Evolutionary conservation across 2,888 invertebrate species (phyloP), one percentile per base, ranked within the genome.

Genomic region (Lapara coniferarum): DNA sequence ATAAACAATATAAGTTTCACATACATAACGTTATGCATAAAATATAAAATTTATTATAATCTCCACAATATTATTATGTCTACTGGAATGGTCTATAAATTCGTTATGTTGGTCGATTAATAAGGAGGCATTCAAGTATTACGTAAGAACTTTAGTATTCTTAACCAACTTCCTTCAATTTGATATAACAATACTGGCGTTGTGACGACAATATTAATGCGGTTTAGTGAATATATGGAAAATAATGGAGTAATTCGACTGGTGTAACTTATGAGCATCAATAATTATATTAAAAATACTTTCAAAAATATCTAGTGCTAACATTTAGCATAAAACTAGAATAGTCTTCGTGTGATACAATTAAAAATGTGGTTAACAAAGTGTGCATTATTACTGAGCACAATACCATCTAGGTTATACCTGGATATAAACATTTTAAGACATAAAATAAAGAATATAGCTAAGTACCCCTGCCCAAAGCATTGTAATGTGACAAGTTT

Each of bases 381-480:
- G 49, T 46, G 59, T 63, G 49, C 46, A 49, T 59, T 46, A 59
- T 12, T 49, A 63, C 16, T 63, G 44, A 63, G 19, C 37, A 59
- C 5, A 59, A 59, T 19, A 13, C 19, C 25, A 56, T 25, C 10
- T 10, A 56, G 56, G 25, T 56, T 25, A 25, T 56, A 56, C 10
- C 25, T 58, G 30, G 10, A 13, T 19, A 56, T 56, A 56, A 25
- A 56, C 19, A 56, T 25, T 53, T 55, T 19, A 55, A 8, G 19
- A 58, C 57, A 57, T 58, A n/a, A 5, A 14, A 13, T 14, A 30
- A 37, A 58, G 37, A 58, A 30, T 37, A 66, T 37, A 67, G 71
- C 74, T 70, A 72, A 74, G 73, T 77, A 80, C 81, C 80, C 77
- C 71, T 74, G 72, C 19, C 73, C 77, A 75, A 46, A 73, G 71